Evolutionary conservation across 2,888 invertebrate genomes (phyloP), one percentile per base, ranked within the genome.

Genomic region (Nomada ferruginata): DNA sequence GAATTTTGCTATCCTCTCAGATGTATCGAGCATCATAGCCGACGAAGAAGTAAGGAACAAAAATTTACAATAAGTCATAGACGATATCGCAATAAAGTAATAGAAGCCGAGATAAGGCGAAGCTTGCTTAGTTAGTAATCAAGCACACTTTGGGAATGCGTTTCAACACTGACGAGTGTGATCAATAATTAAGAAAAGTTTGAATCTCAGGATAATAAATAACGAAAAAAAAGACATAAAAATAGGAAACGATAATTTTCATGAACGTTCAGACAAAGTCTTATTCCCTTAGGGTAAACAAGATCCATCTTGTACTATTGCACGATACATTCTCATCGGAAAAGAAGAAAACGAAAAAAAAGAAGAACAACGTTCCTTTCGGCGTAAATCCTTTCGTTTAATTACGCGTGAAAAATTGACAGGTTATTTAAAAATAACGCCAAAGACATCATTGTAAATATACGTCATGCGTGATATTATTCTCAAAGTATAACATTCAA

Each of bases 391-490:
- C 36, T 18, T 68, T 57, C 64, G 29, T 70, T 53, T 13, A 11
- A 65, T 52, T 72, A 53, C 26, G 29, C 20, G 44, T 47, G 47
- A 50, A 60, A 36, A 57, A 66, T 50, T 85, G 85, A 88, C 88
- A 85, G 83, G 78, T 89, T 87, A 86, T 88, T 75, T 44, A 42
- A 70, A 64, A 72, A 82, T 87, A 86, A 85, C 82, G 75, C 85
- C 69, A 80, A 79, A 87, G 71, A 68, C 74, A 78, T 79, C 47
- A 61, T 52, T 85, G 72, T 85, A 84, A 84, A 78, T 78, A 81
- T 13, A 68, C 13, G 50, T 73, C 59, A 36, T 13, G 60, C 44
- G 61, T 60, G 23, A 52, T 68, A 81, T 36, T 26, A 20, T 55
- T 18, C 36, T 47, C 29, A 26, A 55, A 18, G 18, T 59, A 36